phyloP scores from a whole-genome alignment of 2,888 invertebrate species.

The Chymomyza fuscimana region DNA sequence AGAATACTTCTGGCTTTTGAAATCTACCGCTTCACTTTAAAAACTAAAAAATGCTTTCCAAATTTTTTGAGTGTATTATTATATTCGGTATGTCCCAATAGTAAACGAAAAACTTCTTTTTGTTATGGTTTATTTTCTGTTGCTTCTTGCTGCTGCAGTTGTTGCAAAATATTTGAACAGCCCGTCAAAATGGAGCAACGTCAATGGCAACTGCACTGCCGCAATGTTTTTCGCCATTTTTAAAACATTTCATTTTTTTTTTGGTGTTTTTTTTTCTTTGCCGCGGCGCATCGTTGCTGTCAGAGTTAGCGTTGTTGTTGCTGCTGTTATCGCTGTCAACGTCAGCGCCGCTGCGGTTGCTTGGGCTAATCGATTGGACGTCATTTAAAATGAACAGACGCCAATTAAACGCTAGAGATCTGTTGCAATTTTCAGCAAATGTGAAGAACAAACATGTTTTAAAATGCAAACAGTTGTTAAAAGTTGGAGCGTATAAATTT shows the following conservation, averaged over 20 bases:
- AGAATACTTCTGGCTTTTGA: too few relatives aligned
- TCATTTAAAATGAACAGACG: slow-evolving; percentile 31
- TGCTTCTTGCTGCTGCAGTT: slow-evolving; percentile 8
- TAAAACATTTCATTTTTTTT: background rate
- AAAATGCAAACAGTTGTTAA: too few relatives aligned
- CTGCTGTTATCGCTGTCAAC: slow-evolving; percentile 11
- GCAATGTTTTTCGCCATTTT: slow-evolving; percentile 40
- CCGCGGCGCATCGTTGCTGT: slow-evolving; percentile 31
- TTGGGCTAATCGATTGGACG: slow-evolving; percentile 50
- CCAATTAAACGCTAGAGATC: background rate
- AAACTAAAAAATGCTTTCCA: too few relatives aligned
- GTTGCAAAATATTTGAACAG: slow-evolving; percentile 5
- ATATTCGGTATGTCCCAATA: too few relatives aligned
- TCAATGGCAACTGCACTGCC: slow-evolving; percentile 34
- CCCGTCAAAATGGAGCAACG: background rate
- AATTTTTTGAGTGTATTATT: too few relatives aligned
- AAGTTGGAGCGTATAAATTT: too few relatives aligned
- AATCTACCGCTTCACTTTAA: too few relatives aligned
- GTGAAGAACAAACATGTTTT: background rate
- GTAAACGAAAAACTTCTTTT: too few relatives aligned
- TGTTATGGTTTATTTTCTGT: background rate
- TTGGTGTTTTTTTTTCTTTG: slow-evolving; percentile 16
- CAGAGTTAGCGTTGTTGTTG: background rate
- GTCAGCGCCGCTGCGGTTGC: slow-evolving; percentile 32
- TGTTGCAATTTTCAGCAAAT: background rate